Evolutionary conservation across 1,140 invertebrate species (phyloP).

Genomic region (Magallana ariakensis): DNA sequence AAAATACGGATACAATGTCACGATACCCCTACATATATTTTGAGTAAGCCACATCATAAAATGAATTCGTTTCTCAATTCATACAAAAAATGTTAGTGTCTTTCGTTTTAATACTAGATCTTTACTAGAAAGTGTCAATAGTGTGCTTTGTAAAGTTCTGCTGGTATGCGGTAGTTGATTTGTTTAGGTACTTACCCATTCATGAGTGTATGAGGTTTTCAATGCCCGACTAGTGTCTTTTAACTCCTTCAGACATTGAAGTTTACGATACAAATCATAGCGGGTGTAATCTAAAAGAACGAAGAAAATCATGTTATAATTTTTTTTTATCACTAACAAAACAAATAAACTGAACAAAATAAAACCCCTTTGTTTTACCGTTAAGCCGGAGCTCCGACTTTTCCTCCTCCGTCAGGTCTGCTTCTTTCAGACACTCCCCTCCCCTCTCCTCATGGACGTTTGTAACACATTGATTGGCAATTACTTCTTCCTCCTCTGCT

Average conservation of each 20-base stretch:
- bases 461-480: neutral
- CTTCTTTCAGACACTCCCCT: neutral
- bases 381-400: conserved; percentile 2
- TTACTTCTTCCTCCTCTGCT: neutral
- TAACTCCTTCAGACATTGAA: conserved; percentile 11
- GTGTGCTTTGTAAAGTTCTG: too few relatives aligned
- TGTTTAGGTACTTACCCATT: neutral
- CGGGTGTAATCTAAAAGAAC: neutral
- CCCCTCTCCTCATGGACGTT: neutral
- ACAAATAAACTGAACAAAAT: neutral
- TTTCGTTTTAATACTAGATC: too few relatives aligned
- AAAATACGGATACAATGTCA: too few relatives aligned
- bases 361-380: neutral
- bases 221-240: neutral
- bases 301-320: neutral
- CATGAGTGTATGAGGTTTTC: neutral
- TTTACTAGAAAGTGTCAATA: too few relatives aligned
- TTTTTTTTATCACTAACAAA: neutral
- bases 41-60: too few relatives aligned
- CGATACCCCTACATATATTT: too few relatives aligned
- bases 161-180: too few relatives aligned
- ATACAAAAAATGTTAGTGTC: too few relatives aligned
- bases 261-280: conserved; percentile 18
- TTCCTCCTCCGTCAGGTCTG: neutral
- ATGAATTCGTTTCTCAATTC: too few relatives aligned